Evolutionary conservation across 2,797 vertebrate genomes (phyloP), one percentile per base, ranked within the genome.

Genomic region (Aselliscus stoliczkanus): DNA sequence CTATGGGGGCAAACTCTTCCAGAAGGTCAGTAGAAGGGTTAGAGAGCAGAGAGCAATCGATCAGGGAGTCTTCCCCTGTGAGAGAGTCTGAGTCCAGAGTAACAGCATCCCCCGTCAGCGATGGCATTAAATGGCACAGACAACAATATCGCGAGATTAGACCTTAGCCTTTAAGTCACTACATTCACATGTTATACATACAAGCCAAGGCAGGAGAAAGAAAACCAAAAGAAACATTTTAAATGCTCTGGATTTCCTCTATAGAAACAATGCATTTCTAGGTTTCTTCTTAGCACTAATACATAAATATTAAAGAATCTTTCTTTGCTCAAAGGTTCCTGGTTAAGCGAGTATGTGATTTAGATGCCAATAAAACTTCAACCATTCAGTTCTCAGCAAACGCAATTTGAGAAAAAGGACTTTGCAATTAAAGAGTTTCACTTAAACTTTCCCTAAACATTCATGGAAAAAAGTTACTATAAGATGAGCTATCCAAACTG

Each of bases 31-130:
- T 98, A 95, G 99, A 98, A 96, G 99, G 98, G 97, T 99, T 99
- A 99, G 99, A 99, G 97, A 99, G 99, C 97, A 99, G 99, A 98
- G 99, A 99, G 91, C 99, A 99, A 98, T 99, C 99, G 98, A 99
- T 99, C 97, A 99, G 98, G 98, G 99, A 99, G 97, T 99, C 99
- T 88, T 99, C 99, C 97, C 99, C 99, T 97, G 98, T 98, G 98
- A 99, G 98, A 98, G 99, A 98, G 98, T 99, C 99, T 99, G 98
- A 70, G 98, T 98, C 97, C 98, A 96, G 89, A 87, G 84, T 92
- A 95, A 92, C 92, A 97, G 85, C 92, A 77, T 96, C 86, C 87
- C 88, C 20, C 95, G 65, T 25, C 83, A 97, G 76, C 76, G 96
- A 97, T 0, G 94, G 98, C 98, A 96, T 97, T 96, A 96, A 98